These are phyloP conservation scores for Macrochelys suwanniensis DNA, from an alignment of 2,797 vertebrate genomes.

Conservation along the genomic window DNA sequence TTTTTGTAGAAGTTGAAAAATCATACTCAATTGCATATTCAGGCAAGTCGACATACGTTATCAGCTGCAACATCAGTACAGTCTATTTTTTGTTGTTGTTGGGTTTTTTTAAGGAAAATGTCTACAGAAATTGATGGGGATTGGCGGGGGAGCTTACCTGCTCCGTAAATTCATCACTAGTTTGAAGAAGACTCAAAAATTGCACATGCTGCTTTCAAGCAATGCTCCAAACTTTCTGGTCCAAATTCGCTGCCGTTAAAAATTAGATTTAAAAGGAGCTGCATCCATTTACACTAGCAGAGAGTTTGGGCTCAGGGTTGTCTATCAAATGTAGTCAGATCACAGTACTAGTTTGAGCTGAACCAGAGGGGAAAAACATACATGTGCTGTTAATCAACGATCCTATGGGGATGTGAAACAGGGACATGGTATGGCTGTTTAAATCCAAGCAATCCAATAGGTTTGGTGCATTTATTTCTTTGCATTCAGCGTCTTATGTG, in stretches of 20 bases:
- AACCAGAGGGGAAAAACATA: constrained; percentile 1
- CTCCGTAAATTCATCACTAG: neutral
- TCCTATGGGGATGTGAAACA: neutral
- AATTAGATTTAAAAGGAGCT: neutral
- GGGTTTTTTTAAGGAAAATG: neutral
- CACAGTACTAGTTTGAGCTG: rapidly evolving
- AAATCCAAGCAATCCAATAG: constrained; percentile 29
- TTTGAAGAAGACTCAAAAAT: constrained; percentile 18
- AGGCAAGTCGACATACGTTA: neutral
- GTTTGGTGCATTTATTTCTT: neutral
- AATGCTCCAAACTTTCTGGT: neutral
- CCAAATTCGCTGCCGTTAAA: neutral
- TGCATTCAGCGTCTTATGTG: neutral
- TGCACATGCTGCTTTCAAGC: neutral
- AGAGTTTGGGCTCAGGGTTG: neutral
- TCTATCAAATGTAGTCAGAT: constrained; percentile 28
- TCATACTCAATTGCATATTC: neutral
- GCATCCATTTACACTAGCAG: neutral
- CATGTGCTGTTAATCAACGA: neutral
- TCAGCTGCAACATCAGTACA: neutral
- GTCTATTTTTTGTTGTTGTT: neutral
- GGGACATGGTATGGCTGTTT: neutral
- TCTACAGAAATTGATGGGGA: neutral
- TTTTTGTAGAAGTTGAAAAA: neutral
- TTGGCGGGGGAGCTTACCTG: neutral